phyloP scores from a whole-genome alignment of 1,140 invertebrate genomes.

The Potamilus streckersoni region DNA sequence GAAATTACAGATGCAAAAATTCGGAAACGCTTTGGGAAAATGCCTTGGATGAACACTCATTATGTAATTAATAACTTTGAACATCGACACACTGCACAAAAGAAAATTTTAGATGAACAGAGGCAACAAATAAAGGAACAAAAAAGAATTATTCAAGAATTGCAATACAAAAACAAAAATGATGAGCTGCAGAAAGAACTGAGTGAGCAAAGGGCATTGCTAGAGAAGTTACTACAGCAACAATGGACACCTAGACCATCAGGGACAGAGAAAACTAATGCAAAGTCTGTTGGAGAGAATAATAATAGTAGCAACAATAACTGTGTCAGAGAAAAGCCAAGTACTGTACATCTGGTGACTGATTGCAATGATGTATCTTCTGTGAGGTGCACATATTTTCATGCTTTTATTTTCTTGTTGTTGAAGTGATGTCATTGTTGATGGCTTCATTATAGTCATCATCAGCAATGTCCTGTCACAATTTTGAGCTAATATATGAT shows the following conservation, averaged over 20 bases:
- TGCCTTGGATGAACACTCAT: slow-evolving; percentile 56
- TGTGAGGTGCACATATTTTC: no score
- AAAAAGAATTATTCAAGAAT: slow-evolving; percentile 61
- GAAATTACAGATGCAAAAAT: slow-evolving; percentile 39
- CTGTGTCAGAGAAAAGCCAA: no score
- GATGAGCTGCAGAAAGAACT: slow-evolving; percentile 44
- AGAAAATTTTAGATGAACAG: slow-evolving; percentile 60
- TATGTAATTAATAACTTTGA: slow-evolving; percentile 58
- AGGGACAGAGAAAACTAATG: no score
- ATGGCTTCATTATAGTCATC: no score
- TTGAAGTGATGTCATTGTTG: no score
- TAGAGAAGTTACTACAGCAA: slow-evolving; percentile 9
- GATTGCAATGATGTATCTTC: no score
- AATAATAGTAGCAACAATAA: no score
- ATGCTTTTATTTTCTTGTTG: no score
- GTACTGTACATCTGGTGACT: no score
- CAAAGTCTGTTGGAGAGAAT: no score
- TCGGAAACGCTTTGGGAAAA: slow-evolving; percentile 43
- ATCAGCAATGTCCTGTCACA: no score
- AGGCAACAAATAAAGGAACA: slow-evolving; percentile 63
- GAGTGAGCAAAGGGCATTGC: slow-evolving; percentile 45
- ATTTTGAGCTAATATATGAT: no score
- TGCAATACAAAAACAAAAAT: slow-evolving; percentile 48
- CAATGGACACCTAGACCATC: slow-evolving; percentile 4
- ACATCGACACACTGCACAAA: slow-evolving; percentile 63